A percentile compares a stretch with the other conserved stretches of the same genome.
Evolutionary conservation across 1,140 invertebrate species (phyloP).

Genomic region (Helicoverpa zea): DNA sequence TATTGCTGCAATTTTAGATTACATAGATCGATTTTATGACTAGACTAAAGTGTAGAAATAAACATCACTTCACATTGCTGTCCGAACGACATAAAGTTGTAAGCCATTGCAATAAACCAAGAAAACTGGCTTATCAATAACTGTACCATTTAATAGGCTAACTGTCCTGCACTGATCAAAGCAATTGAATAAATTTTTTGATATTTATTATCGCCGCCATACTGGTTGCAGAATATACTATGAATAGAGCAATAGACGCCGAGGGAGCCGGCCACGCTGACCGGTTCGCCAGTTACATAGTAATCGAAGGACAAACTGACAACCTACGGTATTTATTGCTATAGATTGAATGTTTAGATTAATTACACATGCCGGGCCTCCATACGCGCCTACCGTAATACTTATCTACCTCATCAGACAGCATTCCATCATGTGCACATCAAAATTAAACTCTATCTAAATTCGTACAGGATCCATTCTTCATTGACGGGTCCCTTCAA

Average conservation of each 20-base stretch:
- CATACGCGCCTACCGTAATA: conserved; percentile 59
- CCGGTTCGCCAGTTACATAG: conserved; percentile 63
- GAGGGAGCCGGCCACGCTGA: conserved; percentile 55
- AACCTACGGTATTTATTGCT: conserved; percentile 71
- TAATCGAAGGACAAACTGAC: conserved; percentile 72
- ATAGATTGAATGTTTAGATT: conserved; percentile 72
- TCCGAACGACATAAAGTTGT: conserved; percentile 23
- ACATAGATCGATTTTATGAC: conserved; percentile 32
- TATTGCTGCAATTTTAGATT: conserved; percentile 36
- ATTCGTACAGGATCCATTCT: conserved; percentile 65
- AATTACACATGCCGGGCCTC: conserved; percentile 68
- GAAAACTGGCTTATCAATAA: conserved; percentile 49
- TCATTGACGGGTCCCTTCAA: conserved; percentile 64
- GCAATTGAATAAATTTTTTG: conserved; percentile 51
- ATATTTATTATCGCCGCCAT: conserved; percentile 54
- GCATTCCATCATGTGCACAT: conserved; percentile 64
- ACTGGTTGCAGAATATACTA: conserved; percentile 51
- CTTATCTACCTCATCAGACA: conserved; percentile 60
- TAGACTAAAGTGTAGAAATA: conserved; percentile 32
- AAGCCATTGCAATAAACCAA: conserved; percentile 37
- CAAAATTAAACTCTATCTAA: conserved; percentile 65
- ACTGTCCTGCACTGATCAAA: conserved; percentile 48
- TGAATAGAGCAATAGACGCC: conserved; percentile 66
- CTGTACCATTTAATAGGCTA: conserved; percentile 48
- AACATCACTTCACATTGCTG: conserved; percentile 34